phyloP scores from a whole-genome alignment of 2,888 invertebrate genomes.

The Euproctis similis region DNA sequence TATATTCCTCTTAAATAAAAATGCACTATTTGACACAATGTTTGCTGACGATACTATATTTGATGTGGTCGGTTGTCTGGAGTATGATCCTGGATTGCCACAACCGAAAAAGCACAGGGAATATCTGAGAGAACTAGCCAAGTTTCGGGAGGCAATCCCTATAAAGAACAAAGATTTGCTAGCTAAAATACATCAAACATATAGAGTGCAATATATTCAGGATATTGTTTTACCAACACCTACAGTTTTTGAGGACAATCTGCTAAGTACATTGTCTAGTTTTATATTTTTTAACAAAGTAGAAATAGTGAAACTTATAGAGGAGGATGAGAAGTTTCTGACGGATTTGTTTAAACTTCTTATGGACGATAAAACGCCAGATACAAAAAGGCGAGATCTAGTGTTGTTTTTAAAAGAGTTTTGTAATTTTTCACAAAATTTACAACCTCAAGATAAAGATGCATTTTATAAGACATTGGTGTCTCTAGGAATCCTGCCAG shows the following conservation, averaged over 20 bases:
- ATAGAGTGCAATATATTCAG: conserved; percentile 99
- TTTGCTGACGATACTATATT: conserved; percentile 97
- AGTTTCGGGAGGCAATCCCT: conserved; percentile 94
- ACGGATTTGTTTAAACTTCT: conserved; percentile 95
- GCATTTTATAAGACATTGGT: conserved; percentile 97
- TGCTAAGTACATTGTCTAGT: conserved; percentile 97
- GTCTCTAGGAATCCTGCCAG: conserved; percentile 89
- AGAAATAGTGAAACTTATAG: conserved; percentile 97
- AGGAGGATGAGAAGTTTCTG: conserved; percentile 98
- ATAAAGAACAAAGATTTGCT: conserved; percentile 95
- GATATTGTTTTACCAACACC: conserved; percentile 99
- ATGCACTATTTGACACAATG: conserved; percentile 97
- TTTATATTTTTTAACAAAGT: conserved; percentile 99
- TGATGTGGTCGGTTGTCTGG: conserved; percentile 98
- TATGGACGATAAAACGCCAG: conserved; percentile 90
- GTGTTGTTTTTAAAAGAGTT: conserved; percentile 99
- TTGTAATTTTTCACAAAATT: conserved; percentile 98
- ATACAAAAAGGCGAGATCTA: conserved; percentile 91
- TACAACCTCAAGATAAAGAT: conserved; percentile 98
- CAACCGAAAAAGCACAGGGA: conserved; percentile 95
- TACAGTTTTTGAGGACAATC: conserved; percentile 99
- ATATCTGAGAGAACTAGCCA: conserved; percentile 93
- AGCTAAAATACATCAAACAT: conserved; percentile 99
- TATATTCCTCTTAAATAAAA: conserved; percentile 98
- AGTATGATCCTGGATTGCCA: conserved; percentile 94